phyloP scores from a whole-genome alignment of 2,888 invertebrate species.

The Ditula angustiorana region DNA sequence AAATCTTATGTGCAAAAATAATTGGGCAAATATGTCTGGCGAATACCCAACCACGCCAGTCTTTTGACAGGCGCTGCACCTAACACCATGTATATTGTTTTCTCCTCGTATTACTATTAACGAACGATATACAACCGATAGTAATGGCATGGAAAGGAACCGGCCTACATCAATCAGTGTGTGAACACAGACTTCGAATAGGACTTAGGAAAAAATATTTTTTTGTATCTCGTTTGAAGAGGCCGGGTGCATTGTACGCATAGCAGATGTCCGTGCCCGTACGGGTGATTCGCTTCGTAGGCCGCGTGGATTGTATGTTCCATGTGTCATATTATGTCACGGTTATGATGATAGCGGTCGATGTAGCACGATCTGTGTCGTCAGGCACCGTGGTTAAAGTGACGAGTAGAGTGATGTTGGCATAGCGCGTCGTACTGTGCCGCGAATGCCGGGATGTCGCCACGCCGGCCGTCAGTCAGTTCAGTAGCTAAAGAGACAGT shows the following conservation, averaged over 20 bases:
- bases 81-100: no score
- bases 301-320: conserved; percentile 12
- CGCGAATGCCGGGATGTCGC: neutral
- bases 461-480: no score
- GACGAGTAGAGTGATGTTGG: neutral
- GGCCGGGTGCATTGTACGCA: conserved; percentile 19
- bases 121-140: neutral
- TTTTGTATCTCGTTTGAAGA: no score
- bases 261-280: conserved; percentile 3
- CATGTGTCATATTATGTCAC: conserved; percentile 28
- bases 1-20: no score
- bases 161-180: neutral
- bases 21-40: no score
- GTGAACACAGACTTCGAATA: neutral
- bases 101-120: no score
- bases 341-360: conserved; percentile 16
- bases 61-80: no score
- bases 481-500: neutral
- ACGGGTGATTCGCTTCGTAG: conserved; percentile 17
- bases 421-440: neutral
- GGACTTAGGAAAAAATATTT: neutral
- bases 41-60: no score
- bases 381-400: neutral
- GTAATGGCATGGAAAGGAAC: neutral
- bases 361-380: conserved; percentile 15